Conservation (phyloP, 2,113 vertebrate genomes). For the Genyomyrus donnyi region DNA sequence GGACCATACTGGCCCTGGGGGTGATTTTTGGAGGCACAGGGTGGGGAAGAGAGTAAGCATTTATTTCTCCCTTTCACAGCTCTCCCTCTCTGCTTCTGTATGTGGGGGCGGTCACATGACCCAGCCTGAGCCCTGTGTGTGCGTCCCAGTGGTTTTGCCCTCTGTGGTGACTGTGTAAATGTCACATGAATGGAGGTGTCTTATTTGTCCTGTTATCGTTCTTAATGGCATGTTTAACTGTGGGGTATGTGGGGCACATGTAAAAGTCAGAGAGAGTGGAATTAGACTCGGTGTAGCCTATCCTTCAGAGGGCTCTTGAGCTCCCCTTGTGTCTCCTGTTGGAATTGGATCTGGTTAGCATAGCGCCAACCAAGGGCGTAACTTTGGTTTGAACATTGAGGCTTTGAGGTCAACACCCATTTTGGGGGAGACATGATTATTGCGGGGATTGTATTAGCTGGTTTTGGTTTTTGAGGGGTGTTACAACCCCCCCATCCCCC, state of each 20-base stretch:
- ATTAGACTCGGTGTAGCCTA: neutral
- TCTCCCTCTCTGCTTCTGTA: slow-evolving; percentile 75
- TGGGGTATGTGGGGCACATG: slow-evolving; percentile 91
- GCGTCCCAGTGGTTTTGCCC: slow-evolving; percentile 29
- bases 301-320: neutral
- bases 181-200: slow-evolving; percentile 78
- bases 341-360: neutral
- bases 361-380: neutral
- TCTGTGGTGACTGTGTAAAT: slow-evolving; percentile 70
- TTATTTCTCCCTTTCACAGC: slow-evolving; percentile 76
- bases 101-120: slow-evolving; percentile 57
- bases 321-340: neutral
- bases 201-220: slow-evolving; percentile 29
- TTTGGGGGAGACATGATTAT: no score
- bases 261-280: slow-evolving; percentile 3
- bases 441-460: no score
- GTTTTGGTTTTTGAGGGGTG: no score
- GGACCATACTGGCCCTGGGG: slow-evolving; percentile 99
- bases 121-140: slow-evolving; percentile 71
- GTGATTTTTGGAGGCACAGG: slow-evolving; percentile 99
- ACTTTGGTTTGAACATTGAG: no score
- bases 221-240: slow-evolving; percentile 67
- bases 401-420: no score
- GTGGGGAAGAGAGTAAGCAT: slow-evolving; percentile 99
- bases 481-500: no score